phyloP scores from a whole-genome alignment of 2,113 vertebrate genomes.

The Spilogale gracilis region DNA sequence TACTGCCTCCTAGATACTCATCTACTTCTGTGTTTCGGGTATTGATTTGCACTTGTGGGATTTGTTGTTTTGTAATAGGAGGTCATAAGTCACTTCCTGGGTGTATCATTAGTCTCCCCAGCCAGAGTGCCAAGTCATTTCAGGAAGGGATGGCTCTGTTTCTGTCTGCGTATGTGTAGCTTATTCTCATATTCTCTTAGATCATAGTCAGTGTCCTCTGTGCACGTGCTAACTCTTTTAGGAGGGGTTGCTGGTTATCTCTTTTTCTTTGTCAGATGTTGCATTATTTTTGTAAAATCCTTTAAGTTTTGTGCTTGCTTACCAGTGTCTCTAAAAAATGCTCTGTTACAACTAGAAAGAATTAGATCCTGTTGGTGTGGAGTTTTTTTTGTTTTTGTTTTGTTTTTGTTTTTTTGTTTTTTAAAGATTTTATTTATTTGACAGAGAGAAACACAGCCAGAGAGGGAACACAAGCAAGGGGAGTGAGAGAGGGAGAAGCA shows the following conservation, averaged over 20 bases:
- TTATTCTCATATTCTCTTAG: background rate
- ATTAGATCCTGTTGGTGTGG: background rate
- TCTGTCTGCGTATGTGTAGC: background rate
- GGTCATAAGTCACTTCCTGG: conserved; percentile 14
- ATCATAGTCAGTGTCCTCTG: background rate
- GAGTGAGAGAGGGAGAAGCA: too few relatives aligned
- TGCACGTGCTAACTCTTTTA: background rate
- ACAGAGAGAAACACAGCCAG: too few relatives aligned
- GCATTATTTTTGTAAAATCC: background rate
- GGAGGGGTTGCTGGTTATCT: background rate
- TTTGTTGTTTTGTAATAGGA: conserved; percentile 20
- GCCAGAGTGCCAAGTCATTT: background rate
- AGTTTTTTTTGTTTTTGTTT: background rate
- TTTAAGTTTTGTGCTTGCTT: background rate
- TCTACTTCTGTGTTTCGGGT: background rate
- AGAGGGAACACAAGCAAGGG: too few relatives aligned
- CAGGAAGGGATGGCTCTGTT: background rate
- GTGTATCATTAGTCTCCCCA: background rate
- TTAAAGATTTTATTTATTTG: too few relatives aligned
- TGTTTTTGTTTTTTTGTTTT: too few relatives aligned
- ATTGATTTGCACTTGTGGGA: conserved; percentile 26
- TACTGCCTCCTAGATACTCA: background rate
- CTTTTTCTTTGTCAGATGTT: background rate
- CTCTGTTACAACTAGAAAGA: background rate
- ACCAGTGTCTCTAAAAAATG: background rate